Evolutionary conservation across 1,140 invertebrate genomes (phyloP), one percentile per base, ranked within the genome.

Genomic region (Macrocentrus cingulum): DNA sequence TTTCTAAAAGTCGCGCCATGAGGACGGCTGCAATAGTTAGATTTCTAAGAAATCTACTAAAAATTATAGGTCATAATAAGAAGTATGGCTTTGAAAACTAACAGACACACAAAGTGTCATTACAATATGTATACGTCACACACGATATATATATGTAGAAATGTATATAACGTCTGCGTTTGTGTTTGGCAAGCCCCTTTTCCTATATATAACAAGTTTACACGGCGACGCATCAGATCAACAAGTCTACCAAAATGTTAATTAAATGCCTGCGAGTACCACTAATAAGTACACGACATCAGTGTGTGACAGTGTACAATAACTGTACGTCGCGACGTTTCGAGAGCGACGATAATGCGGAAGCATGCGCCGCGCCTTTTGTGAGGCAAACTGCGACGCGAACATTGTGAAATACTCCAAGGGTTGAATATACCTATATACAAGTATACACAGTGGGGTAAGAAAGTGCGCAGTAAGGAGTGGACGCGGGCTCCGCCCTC

Each of bases 401-500:
- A 20, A 52, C 19, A 39, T 41, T 44, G 45, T 41, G 41, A 36
- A 18, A 9, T 36, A 18, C 53, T 49, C 42, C 37, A 48, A 41
- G 61, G 61, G 67, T 62, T 64, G 60, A 63, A 18, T 25, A 63
- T 52, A 59, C 61, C 39, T 39, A 13, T 7, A 34, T 11, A 34
- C 6, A 34, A 34, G 29, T 34, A 34, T 34, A 39, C 57, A 53
- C 65, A 65, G 66, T 67, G 72, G 68, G 71, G 67, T 70, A 75
- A 74, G 73, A 75, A 75, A 74, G 65, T 73, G 73, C 73, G 72
- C 71, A 71, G 69, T 70, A 69, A 70, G 67, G 65, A 71, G 69
- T 58, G 36, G 16, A 58, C 61, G 67, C 60, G 52, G 20, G 32
- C 67, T 51, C 63, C 65, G 62, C 58, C 60, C 54, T 51, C 51